Evolutionary conservation across 2,113 vertebrate genomes (phyloP).

Genomic region (Pangasianodon hypophthalmus): DNA sequence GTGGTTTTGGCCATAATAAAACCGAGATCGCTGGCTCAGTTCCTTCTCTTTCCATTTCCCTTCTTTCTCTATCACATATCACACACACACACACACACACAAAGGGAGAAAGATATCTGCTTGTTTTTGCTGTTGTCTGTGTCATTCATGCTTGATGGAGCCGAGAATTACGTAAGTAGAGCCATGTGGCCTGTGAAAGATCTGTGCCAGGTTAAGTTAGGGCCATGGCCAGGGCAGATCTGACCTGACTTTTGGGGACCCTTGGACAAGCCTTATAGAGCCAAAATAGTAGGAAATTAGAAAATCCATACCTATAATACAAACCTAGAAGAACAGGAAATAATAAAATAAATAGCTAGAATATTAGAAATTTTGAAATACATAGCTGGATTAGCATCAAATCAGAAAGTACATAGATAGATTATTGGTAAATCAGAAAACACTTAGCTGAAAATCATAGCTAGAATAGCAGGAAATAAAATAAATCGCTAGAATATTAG

Average conservation of each 20-base stretch:
- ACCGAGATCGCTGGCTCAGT: slow-evolving; percentile 25
- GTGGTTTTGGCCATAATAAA: slow-evolving; percentile 44
- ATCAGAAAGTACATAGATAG: not conserved
- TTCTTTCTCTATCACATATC: not conserved
- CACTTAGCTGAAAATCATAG: not conserved
- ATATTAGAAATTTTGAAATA: not conserved
- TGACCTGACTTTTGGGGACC: not conserved
- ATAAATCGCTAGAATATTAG: not conserved
- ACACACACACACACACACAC: not conserved
- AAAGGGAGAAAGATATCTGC: slow-evolving; percentile 6
- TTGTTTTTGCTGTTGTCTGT: slow-evolving; percentile 29
- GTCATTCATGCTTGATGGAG: slow-evolving; percentile 22
- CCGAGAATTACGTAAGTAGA: slow-evolving; percentile 12
- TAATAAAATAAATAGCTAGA: not conserved
- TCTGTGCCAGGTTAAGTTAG: slow-evolving; percentile 11
- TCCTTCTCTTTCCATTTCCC: slow-evolving; percentile 15
- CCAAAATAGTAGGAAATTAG: not conserved
- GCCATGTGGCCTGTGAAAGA: not conserved
- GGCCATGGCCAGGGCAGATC: not conserved
- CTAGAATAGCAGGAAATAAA: not conserved
- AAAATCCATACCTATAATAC: not conserved
- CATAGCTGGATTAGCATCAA: not conserved
- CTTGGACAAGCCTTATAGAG: not conserved
- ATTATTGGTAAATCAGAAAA: not conserved
- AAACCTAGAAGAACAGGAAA: not conserved